These are phyloP conservation scores for Castor canadensis DNA, from an alignment of 2,113 vertebrate species.

Conservation along the genomic window DNA sequence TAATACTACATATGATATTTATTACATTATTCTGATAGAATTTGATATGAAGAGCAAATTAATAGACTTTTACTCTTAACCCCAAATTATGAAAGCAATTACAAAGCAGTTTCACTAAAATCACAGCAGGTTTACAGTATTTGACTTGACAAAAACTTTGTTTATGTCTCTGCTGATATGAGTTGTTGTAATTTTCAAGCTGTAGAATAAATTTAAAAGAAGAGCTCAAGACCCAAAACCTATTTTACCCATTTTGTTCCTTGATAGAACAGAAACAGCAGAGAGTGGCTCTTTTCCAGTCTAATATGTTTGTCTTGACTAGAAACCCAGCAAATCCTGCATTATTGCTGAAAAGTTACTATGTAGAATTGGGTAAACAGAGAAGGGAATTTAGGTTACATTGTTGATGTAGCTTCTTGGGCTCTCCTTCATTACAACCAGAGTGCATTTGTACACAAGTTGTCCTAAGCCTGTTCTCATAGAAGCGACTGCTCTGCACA, in stretches of 20 bases:
- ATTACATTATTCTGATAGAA: constrained; percentile 32
- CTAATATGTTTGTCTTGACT: background rate
- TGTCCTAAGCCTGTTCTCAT: background rate
- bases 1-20: background rate
- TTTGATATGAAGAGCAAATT: constrained; percentile 5
- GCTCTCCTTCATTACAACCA: background rate
- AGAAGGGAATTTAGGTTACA: background rate
- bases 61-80: background rate
- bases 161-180: background rate
- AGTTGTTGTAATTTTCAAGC: background rate
- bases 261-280: background rate
- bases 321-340: background rate
- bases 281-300: background rate
- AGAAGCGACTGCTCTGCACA: constrained; percentile 51
- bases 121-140: background rate
- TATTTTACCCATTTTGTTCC: constrained; percentile 36
- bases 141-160: background rate
- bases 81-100: background rate
- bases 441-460: background rate
- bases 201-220: constrained; percentile 55
- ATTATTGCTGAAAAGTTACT: background rate
- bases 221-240: constrained; percentile 2
- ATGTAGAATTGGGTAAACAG: background rate
- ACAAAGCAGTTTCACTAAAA: background rate
- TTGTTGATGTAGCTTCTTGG: background rate